A percentile compares a stretch with the other conserved stretches of the same genome.
phyloP scores from a whole-genome alignment of 1,140 invertebrate genomes.

The Lasioglossum albipes region DNA sequence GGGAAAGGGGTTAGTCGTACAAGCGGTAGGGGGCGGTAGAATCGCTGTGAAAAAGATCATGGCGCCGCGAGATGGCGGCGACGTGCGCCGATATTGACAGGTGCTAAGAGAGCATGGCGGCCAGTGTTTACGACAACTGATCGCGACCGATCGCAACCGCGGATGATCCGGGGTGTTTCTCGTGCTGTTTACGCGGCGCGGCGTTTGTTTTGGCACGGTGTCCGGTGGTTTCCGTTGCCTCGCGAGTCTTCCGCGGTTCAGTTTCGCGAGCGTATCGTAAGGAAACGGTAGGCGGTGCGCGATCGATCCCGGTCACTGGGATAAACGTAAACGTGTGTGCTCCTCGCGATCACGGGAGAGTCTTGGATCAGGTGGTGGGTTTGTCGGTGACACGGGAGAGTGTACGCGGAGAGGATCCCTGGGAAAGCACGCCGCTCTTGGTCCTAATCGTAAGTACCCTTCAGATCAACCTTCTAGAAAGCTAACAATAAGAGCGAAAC shows the following conservation, averaged over 20 bases:
- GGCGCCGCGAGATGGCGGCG: constrained; percentile 44
- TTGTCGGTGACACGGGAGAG: constrained; percentile 26
- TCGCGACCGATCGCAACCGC: constrained; percentile 59
- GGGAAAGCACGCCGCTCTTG: constrained; percentile 23
- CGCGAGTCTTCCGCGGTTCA: background rate
- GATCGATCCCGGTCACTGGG: constrained; percentile 15
- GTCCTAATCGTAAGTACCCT: constrained; percentile 62
- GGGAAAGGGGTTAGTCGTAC: background rate
- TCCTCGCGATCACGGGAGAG: constrained; percentile 7
- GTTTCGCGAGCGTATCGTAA: background rate
- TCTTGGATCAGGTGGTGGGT: constrained; percentile 54
- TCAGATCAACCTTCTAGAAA: background rate
- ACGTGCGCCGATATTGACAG: constrained; percentile 69
- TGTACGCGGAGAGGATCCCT: constrained; percentile 18
- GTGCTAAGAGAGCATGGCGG: constrained; percentile 70
- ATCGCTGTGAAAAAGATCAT: no score
- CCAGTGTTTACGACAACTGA: constrained; percentile 77
- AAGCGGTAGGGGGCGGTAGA: no score
- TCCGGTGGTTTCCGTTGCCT: background rate
- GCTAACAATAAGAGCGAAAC: background rate
- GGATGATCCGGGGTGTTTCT: constrained; percentile 18
- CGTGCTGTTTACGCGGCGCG: constrained; percentile 26
- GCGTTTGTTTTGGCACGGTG: background rate
- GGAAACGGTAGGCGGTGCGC: background rate
- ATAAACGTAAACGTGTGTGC: constrained; percentile 29